These are phyloP conservation scores for Morbakka virulenta DNA, from an alignment of 30 jellyfish, hydroid and myxozoan species.

Conservation along the genomic window DNA sequence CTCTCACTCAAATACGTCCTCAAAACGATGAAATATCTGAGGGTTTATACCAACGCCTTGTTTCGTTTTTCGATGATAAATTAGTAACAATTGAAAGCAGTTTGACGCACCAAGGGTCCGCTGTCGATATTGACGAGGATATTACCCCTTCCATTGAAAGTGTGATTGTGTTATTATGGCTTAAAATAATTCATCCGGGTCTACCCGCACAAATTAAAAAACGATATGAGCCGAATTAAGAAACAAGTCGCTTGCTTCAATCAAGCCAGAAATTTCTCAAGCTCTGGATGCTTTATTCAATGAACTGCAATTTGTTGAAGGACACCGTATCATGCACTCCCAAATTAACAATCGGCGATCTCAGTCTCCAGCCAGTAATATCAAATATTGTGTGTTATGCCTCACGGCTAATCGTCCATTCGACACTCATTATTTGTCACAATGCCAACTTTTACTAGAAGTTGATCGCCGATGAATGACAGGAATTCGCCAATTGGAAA, in stretches of 20 bases:
- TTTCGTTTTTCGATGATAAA: constrained; percentile 18
- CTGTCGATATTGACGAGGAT: constrained; percentile 15
- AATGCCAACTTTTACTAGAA: not conserved
- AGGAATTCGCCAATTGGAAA: not conserved
- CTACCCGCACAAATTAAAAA: constrained; percentile 33
- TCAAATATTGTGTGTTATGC: not conserved
- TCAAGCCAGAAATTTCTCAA: not conserved
- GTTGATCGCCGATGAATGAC: not conserved
- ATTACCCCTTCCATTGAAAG: constrained; percentile 27
- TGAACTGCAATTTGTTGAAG: not conserved
- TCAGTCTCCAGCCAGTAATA: too few relatives aligned
- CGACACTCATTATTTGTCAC: not conserved
- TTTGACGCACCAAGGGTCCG: constrained; percentile 15
- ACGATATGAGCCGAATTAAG: constrained; percentile 6
- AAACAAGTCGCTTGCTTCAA: not conserved
- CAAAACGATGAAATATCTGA: constrained; percentile 26
- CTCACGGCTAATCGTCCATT: not conserved
- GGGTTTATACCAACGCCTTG: constrained; percentile 40
- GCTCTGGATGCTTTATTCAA: not conserved
- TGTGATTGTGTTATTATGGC: constrained; percentile 33
- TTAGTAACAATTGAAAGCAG: constrained; percentile 13
- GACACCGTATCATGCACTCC: not conserved
- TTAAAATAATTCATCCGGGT: constrained; percentile 9
- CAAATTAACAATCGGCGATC: not conserved
- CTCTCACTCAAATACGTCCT: not conserved